These are phyloP conservation scores for Ditula angustiorana DNA, from an alignment of 2,888 invertebrate genomes.

Conservation along the genomic window DNA sequence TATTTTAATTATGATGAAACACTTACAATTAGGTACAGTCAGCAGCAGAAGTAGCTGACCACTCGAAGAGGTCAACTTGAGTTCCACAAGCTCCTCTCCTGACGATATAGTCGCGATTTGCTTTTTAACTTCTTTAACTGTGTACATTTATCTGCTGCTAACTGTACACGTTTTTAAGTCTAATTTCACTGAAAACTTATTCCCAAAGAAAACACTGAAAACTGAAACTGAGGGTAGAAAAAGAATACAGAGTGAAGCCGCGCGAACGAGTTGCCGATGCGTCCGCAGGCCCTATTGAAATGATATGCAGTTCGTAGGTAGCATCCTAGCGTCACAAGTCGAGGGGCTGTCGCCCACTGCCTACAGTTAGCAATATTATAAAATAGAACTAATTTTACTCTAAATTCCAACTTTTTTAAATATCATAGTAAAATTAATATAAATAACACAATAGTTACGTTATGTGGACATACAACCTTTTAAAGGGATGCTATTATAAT, in stretches of 20 bases:
- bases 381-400: constrained; percentile 60
- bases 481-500: constrained; percentile 70
- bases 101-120: no score
- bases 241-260: not conserved
- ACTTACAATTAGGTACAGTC: constrained; percentile 3
- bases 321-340: no score
- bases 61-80: no score
- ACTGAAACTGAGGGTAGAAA: not conserved
- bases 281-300: constrained; percentile 43
- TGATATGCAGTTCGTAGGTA: constrained; percentile 55
- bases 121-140: no score
- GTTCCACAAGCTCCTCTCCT: no score
- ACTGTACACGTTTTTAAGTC: constrained; percentile 39
- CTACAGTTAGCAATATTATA: constrained; percentile 58
- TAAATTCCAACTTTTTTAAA: constrained; percentile 70
- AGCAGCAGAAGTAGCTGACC: no score
- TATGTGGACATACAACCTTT: constrained; percentile 82
- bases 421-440: constrained; percentile 74
- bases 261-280: not conserved
- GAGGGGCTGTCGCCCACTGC: constrained; percentile 49
- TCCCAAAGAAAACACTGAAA: constrained; percentile 6
- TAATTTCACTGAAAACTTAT: constrained; percentile 9
- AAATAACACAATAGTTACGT: constrained; percentile 79
- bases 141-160: no score
- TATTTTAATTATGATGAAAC: constrained; percentile 47